phyloP scores from a whole-genome alignment of 2,888 invertebrate species.

The Rhingia campestris region DNA sequence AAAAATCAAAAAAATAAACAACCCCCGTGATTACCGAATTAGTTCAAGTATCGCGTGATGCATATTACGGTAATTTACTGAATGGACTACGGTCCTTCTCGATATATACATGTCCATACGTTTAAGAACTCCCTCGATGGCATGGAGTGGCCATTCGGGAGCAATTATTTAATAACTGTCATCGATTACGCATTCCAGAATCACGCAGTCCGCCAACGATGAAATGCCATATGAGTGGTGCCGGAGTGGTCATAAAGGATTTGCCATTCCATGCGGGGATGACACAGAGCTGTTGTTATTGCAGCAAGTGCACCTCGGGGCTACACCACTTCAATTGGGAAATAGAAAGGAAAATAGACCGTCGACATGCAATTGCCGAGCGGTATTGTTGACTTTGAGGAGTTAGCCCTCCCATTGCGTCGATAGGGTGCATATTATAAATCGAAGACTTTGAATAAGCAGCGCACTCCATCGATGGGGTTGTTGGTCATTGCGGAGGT shows the following conservation, averaged over 20 bases:
- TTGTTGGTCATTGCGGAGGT: constrained; percentile 66
- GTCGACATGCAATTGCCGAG: constrained; percentile 53
- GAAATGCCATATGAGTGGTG: constrained; percentile 62
- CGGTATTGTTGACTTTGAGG: constrained; percentile 64
- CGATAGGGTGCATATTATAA: constrained; percentile 1
- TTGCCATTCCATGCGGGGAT: constrained; percentile 34
- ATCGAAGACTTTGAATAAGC: constrained; percentile 11
- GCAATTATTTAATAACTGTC: constrained; percentile 74
- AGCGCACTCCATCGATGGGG: constrained; percentile 36
- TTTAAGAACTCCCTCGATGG: constrained; percentile 21
- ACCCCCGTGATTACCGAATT: constrained; percentile 65
- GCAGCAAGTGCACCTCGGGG: constrained; percentile 19
- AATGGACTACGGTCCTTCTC: constrained; percentile 58
- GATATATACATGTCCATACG: constrained; percentile 18
- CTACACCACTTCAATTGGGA: constrained; percentile 37
- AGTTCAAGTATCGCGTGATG: constrained; percentile 67
- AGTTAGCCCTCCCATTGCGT: not conserved
- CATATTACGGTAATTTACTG: constrained; percentile 67
- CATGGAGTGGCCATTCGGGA: constrained; percentile 23
- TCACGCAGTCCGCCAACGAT: constrained; percentile 52
- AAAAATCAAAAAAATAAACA: constrained; percentile 59
- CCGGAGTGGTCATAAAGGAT: constrained; percentile 3
- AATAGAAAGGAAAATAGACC: constrained; percentile 28
- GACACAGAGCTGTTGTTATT: constrained; percentile 41
- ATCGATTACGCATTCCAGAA: constrained; percentile 73